Evolutionary conservation across 1,140 invertebrate species (phyloP).

Genomic region (Neotoxoptera formosana): DNA sequence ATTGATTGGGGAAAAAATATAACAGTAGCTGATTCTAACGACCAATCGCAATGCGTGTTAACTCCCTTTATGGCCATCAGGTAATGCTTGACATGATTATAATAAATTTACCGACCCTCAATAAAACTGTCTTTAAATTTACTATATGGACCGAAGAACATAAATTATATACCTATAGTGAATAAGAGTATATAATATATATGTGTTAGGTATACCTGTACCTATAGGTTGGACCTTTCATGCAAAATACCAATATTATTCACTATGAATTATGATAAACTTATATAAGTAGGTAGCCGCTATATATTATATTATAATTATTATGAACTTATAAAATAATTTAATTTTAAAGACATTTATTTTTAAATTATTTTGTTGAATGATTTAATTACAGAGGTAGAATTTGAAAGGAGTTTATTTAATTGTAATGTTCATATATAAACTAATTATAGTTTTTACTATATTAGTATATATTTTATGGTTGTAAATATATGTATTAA

Average conservation of each 20-base stretch:
- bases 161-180: not conserved
- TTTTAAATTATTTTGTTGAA: not conserved
- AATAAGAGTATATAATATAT: not conserved
- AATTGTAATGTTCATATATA: too few species aligned
- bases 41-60: not conserved
- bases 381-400: too few species aligned
- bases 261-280: not conserved
- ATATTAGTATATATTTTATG: not conserved
- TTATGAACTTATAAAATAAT: not conserved
- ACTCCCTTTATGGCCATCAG: constrained; percentile 19
- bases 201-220: not conserved
- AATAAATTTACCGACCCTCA: not conserved
- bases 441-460: too few species aligned
- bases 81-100: constrained; percentile 1
- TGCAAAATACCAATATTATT: not conserved
- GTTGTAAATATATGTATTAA: not conserved
- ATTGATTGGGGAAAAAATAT: constrained; percentile 17
- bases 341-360: not conserved
- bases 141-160: not conserved
- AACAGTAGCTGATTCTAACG: not conserved
- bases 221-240: not conserved
- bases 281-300: not conserved
- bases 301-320: too few species aligned
- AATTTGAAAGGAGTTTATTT: too few species aligned
- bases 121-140: not conserved